Evolutionary conservation across 2,113 vertebrate genomes (phyloP), one percentile per base, ranked within the genome.

Genomic region (Scolopax mira): DNA sequence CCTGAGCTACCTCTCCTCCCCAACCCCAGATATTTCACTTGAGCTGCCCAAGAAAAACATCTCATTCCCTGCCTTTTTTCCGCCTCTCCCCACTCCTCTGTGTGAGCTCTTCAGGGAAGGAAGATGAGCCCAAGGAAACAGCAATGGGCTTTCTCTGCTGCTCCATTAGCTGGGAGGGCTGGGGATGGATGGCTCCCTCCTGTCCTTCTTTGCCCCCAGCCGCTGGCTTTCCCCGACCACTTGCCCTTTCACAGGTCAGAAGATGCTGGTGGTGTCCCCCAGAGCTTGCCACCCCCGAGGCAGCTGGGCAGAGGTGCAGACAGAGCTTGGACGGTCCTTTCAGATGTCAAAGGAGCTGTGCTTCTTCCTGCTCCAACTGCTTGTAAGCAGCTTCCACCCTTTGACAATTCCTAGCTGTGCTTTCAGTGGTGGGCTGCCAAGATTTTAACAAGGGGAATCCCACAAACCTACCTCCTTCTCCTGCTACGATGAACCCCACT

Each of bases 381-480:
- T 90, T 72, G 35, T 80, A 64, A 90, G 78, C 62, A 88, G 88
- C 71, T 93, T 92, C 94, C 23, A 8, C 67, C 85, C 74, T 66
- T 88, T 10, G 4, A 82, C 88, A 30, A 42, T 77, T 77, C 70
- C 64, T 13, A 79, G 71, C 72, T 6, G 19, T 3, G 11, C 37
- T 88, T 62, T 67, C 79, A 94, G 83, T 78, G 79, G 90, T 90
- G 94, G 95, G 42, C 77, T 96, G 95, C 95, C 95, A 92, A 89
- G 77, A 44, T 79, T 96, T 92, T 75, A 79, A 88, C 81, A 52
- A 89, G 89, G 80, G 57, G 57, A 44, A 44, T 94, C 52, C 77
- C 93, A 89, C 91, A 81, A 92, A 92, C 66, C 80, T 60, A 16
- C 80, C 79, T 90, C 90, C 51, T 81, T 55, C 52, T 93, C 35